Evolutionary conservation across 92 coral and sea anemone species (phyloP), one percentile per base, ranked within the genome.

Genomic region (Parazoanthus darwini): DNA sequence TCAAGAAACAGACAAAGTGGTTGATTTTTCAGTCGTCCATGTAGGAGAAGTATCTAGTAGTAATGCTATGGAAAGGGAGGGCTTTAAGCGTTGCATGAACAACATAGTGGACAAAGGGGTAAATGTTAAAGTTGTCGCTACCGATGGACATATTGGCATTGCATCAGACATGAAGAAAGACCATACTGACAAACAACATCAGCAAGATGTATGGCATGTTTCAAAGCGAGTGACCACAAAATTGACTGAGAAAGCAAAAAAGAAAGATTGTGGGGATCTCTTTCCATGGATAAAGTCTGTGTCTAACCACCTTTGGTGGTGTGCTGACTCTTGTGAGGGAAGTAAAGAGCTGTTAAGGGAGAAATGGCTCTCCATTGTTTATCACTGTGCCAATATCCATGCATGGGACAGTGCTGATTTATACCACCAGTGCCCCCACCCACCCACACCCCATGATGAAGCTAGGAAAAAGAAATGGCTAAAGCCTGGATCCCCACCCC

Each of bases 21-120:
- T 88, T 79, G 78, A 88, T 42, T 88, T 88, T 44, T 39, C 25
- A 15, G 15, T 89, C 36, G 59, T 89, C 79, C 91, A 91, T 79
- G 92, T 92, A 6, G 77, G 88, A n/a, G 94, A 89, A 33, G 92
- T 85, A 63, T 65, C 90, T 71, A 90, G 88, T 85, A 90, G 91
- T 63, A 88, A 92, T 90, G 91, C 88, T 13, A 89, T 92, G 94
- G 90, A 92, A 54, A 80, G 89, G 36, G 91, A 84, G 79, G 92
- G 88, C 23, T 92, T 89, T 54, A 75, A 10, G 67, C 80, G 76
- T 35, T 86, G 89, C 77, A 79, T 90, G 89, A 88, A 90, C 63
- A 79, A 70, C 71, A 43, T 71, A 16, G 58, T 50, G 54, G 78
- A 48, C 29, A 90, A 86, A 25, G 81, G 87, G 29, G 83, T 33